Conservation (phyloP, 2,888 invertebrate genomes). For the Amphipyra tragopoginis region DNA sequence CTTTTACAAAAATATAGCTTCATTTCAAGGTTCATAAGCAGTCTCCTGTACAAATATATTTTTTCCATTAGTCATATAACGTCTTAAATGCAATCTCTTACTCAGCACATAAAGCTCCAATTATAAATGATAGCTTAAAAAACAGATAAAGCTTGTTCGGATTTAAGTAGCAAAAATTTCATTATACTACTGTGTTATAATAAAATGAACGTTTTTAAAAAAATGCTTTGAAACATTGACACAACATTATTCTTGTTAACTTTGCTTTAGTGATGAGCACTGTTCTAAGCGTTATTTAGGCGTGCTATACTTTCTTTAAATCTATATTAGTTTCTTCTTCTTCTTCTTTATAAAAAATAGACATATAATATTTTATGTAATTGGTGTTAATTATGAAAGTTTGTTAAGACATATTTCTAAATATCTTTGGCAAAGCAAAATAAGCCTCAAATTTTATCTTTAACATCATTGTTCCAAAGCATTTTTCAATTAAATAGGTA, state of each 20-base stretch:
- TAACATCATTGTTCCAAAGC: conserved; percentile 36
- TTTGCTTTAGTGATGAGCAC: conserved; percentile 10
- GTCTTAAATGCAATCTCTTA: conserved; percentile 41
- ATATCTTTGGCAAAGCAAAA: conserved; percentile 45
- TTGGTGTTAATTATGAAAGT: conserved; percentile 23
- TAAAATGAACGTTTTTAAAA: conserved; percentile 19
- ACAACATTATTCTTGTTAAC: conserved; percentile 29
- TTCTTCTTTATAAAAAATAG: conserved; percentile 16
- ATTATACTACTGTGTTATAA: conserved; percentile 34
- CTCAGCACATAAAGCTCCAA: conserved; percentile 37
- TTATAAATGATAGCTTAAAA: conserved; percentile 38
- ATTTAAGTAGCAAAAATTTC: conserved; percentile 52
- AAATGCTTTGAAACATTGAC: conserved; percentile 43
- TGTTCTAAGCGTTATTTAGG: conserved; percentile 8
- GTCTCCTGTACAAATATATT: conserved; percentile 44
- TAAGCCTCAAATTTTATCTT: conserved; percentile 22
- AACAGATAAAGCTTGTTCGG: conserved; percentile 54
- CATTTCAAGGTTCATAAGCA: conserved; percentile 49
- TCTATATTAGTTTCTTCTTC: conserved; percentile 21
- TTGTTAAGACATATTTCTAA: conserved; percentile 10
- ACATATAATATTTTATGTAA: neutral
- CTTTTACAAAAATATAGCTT: conserved; percentile 45
- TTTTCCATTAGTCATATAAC: conserved; percentile 40
- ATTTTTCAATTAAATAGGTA: conserved; percentile 34
- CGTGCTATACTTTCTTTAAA: conserved; percentile 16